phyloP scores from a whole-genome alignment of 2,113 vertebrate genomes.

The Monopterus albus region DNA sequence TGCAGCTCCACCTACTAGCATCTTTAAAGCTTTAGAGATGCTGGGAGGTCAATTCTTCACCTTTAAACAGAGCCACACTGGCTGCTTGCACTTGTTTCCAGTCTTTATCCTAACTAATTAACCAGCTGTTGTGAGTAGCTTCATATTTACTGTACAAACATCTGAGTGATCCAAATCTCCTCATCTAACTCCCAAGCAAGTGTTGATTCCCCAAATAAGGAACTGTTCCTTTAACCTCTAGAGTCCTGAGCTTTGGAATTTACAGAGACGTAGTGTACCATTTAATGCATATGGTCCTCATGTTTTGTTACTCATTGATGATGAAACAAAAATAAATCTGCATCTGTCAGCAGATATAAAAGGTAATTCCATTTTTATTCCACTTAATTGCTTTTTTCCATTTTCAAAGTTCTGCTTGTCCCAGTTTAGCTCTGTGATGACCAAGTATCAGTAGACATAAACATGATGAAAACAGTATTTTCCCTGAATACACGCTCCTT shows the following conservation, averaged over 20 bases:
- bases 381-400: background rate
- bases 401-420: constrained; percentile 8
- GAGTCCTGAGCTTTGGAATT: too few relatives aligned
- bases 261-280: too few relatives aligned
- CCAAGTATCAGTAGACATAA: constrained; percentile 2
- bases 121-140: background rate
- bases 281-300: too few relatives aligned
- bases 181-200: background rate
- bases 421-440: constrained; percentile 1
- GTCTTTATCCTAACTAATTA: constrained; percentile 14
- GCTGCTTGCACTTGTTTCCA: background rate
- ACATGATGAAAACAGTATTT: constrained; percentile 1
- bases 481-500: constrained; percentile 3
- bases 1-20: too few relatives aligned
- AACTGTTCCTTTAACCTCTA: constrained; percentile 18
- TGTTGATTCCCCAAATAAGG: background rate
- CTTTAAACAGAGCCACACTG: background rate
- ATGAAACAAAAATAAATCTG: constrained; percentile 17
- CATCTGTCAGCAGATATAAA: constrained; percentile 28
- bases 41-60: too few relatives aligned
- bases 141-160: background rate
- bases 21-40: background rate
- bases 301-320: too few relatives aligned
- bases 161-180: background rate
- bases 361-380: constrained; percentile 47